Conservation (phyloP, 2,888 invertebrate genomes). For the Lasioglossum pauxillum region DNA sequence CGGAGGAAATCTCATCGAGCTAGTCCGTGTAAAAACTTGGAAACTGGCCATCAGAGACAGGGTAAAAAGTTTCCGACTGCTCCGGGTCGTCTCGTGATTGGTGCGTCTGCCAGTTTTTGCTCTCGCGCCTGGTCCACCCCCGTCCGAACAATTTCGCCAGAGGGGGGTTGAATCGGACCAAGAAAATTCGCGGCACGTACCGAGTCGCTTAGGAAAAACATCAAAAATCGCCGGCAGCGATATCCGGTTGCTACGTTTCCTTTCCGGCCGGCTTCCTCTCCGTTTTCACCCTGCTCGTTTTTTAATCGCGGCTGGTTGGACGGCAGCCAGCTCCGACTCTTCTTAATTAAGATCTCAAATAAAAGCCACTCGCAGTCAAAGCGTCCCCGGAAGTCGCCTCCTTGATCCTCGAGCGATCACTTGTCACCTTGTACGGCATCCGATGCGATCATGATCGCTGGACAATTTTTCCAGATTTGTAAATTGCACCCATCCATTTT, state of each 20-base stretch:
- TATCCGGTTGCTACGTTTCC: conserved; percentile 39
- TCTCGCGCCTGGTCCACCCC: conserved; percentile 7
- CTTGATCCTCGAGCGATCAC: conserved; percentile 1
- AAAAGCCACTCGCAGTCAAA: conserved; percentile 32
- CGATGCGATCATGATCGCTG: not conserved
- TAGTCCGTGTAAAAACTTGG: conserved; percentile 55
- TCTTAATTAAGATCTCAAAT: conserved; percentile 56
- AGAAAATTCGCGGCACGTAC: conserved; percentile 57
- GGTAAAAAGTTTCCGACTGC: conserved; percentile 49
- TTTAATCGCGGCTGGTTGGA: conserved; percentile 47
- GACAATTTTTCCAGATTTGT: not conserved
- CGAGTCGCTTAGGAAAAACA: conserved; percentile 58
- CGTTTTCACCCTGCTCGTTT: not conserved
- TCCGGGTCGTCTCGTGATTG: conserved; percentile 48
- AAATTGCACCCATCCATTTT: not conserved
- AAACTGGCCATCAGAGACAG: conserved; percentile 53
- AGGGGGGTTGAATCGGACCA: conserved; percentile 14
- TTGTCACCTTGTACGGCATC: not conserved
- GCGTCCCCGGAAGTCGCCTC: conserved; percentile 11
- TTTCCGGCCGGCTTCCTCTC: conserved; percentile 4
- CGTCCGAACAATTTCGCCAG: conserved; percentile 49
- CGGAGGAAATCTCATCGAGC: conserved; percentile 38
- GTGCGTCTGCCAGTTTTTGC: conserved; percentile 58
- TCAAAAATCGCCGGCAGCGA: conserved; percentile 59
- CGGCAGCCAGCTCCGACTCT: conserved; percentile 15